Percentiles rank a stretch among this genome's conserved stretches.
Evolutionary conservation across 2,797 vertebrate species (phyloP).

Genomic region (Clarias pachynema): DNA sequence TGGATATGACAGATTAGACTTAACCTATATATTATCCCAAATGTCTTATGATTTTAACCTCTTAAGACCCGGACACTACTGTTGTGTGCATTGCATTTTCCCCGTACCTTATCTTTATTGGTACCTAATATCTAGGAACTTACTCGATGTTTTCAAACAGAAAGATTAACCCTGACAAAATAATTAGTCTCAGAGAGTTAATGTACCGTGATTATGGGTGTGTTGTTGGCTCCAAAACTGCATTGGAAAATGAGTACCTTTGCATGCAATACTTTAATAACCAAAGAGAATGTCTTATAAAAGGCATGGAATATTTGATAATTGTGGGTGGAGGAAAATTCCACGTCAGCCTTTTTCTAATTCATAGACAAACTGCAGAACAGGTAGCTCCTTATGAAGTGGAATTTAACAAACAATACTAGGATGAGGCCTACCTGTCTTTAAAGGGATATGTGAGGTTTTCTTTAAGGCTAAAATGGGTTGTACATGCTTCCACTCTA

Average conservation of each 20-base stretch:
- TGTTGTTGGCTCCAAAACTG: background rate
- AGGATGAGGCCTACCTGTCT: constrained; percentile 41
- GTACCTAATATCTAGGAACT: too few species aligned
- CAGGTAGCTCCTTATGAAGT: constrained; percentile 30
- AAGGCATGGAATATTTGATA: background rate
- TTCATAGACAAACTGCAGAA: constrained; percentile 16
- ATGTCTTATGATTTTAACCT: constrained; percentile 6
- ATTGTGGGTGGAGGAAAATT: background rate
- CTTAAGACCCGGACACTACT: too few species aligned
- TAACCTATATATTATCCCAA: background rate
- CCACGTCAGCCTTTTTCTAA: constrained; percentile 7
- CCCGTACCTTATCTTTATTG: too few species aligned
- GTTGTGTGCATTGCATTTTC: too few species aligned
- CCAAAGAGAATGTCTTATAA: background rate
- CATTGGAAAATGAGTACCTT: background rate
- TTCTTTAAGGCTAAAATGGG: constrained; percentile 1
- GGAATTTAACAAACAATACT: constrained; percentile 43
- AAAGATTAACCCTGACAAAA: too few species aligned
- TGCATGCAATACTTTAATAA: background rate
- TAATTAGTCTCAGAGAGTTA: background rate
- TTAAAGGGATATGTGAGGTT: constrained; percentile 32
- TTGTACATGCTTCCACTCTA: constrained; percentile 34
- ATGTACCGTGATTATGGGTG: constrained; percentile 5
- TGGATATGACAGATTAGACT: background rate
- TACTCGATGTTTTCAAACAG: too few species aligned